Evolutionary conservation across 2,888 invertebrate species (phyloP), one percentile per base, ranked within the genome.

Genomic region (Dryocosmus kuriphilus): DNA sequence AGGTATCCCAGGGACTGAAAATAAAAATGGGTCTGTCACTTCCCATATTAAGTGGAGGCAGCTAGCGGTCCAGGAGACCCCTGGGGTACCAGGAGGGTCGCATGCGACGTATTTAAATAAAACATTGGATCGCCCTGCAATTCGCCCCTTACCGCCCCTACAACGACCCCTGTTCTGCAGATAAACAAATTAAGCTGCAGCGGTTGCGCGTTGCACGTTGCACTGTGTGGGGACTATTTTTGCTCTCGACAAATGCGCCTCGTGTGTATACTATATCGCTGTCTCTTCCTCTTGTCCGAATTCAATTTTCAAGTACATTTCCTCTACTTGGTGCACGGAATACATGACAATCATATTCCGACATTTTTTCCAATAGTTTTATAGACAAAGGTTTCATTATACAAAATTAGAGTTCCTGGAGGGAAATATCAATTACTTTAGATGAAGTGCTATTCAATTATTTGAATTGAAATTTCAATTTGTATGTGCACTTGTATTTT

Each of bases 171-270:
- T 79, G 78, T 80, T 79, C 81, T 84, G 83, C 89, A 84, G 88
- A 89, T 89, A 89, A 89, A 89, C 89, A 89, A 89, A 89, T 89
- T 89, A 89, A 88, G 88, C 89, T 88, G 88, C 89, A 88, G 79
- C 85, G 82, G 83, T 82, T 77, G 82, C 80, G 79, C 73, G 63
- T 79, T 82, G 85, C 86, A 85, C 73, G 63, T 79, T 82, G 85
- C 86, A 85, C 81, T 83, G 84, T 67, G 41, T 83, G 78, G 85
- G 85, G 82, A 77, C 83, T 81, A 83, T 82, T 84, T 84, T 82
- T 77, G 71, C 82, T 81, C 83, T 85, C 85, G 84, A 85, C 82
- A 84, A 86, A 86, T 77, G 41, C 71, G 60, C 60, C 60, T 65
- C 67, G 38, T 27, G 55, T 38, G 71, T 65, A 57, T 24, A 60